phyloP scores from a whole-genome alignment of 23 tunicate genomes.

The Ascidia mentula region DNA sequence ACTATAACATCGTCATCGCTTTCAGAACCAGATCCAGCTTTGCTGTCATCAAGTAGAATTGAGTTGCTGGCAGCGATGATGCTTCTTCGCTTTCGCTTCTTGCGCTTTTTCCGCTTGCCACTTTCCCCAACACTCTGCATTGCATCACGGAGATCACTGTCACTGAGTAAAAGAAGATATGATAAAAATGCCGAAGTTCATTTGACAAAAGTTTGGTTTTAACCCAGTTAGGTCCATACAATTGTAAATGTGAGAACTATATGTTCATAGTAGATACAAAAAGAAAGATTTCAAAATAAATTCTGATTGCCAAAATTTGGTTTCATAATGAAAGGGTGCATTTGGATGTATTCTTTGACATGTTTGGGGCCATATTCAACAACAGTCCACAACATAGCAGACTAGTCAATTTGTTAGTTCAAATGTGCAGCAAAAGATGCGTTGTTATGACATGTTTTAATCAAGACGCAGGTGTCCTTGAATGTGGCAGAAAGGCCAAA shows the following conservation, averaged over 20 bases:
- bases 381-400: too few species aligned
- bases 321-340: too few species aligned
- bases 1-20: not conserved
- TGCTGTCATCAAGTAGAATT: not conserved
- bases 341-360: too few species aligned
- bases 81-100: constrained; percentile 44
- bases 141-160: not conserved
- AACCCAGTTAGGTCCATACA: not conserved
- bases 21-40: constrained; percentile 18
- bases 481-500: too few species aligned
- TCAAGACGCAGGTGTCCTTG: too few species aligned
- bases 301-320: too few species aligned
- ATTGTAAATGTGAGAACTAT: not conserved
- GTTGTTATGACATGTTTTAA: too few species aligned
- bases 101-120: constrained; percentile 38
- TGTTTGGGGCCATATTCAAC: too few species aligned
- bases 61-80: constrained; percentile 1
- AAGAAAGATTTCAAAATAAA: too few species aligned
- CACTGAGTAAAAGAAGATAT: not conserved
- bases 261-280: too few species aligned
- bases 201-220: not conserved
- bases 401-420: too few species aligned
- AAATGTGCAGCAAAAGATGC: too few species aligned
- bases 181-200: not conserved
- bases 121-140: constrained; percentile 11